These are phyloP conservation scores for Todiramphus chloris DNA, from an alignment of 2,113 vertebrate genomes.

Conservation along the genomic window DNA sequence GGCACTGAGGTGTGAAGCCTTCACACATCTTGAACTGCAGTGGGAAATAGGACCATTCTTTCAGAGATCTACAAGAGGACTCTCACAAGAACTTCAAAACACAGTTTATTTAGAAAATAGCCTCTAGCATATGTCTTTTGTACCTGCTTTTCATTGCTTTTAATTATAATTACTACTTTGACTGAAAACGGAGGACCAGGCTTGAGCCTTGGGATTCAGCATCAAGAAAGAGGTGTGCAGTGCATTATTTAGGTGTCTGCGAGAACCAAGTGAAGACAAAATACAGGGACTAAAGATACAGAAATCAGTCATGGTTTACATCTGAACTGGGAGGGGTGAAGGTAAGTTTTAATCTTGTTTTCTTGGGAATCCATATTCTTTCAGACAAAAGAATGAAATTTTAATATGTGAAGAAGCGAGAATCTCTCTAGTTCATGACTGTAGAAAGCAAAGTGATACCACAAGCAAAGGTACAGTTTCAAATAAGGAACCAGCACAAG, in stretches of 20 bases:
- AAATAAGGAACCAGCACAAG: not conserved
- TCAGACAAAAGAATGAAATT: not conserved
- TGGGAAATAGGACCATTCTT: not conserved
- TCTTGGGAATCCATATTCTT: not conserved
- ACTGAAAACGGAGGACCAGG: not conserved
- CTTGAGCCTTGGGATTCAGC: not conserved
- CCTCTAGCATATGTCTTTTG: too few species aligned
- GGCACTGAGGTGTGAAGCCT: not conserved
- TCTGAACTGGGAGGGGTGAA: not conserved
- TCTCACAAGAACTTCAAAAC: not conserved
- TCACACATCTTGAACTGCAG: not conserved
- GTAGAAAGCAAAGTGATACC: not conserved
- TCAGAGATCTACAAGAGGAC: not conserved
- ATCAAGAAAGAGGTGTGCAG: not conserved
- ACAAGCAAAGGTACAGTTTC: not conserved
- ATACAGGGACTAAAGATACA: accelerated
- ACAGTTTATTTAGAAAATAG: not conserved
- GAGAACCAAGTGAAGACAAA: not conserved
- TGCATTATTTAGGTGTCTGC: not conserved
- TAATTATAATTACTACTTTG: not conserved
- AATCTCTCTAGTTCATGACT: not conserved
- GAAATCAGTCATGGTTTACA: not conserved
- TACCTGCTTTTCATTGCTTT: not conserved
- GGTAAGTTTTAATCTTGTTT: not conserved
- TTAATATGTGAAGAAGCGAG: accelerated